Evolutionary conservation across 1,140 invertebrate species (phyloP).

Genomic region (Eriocheir sinensis): DNA sequence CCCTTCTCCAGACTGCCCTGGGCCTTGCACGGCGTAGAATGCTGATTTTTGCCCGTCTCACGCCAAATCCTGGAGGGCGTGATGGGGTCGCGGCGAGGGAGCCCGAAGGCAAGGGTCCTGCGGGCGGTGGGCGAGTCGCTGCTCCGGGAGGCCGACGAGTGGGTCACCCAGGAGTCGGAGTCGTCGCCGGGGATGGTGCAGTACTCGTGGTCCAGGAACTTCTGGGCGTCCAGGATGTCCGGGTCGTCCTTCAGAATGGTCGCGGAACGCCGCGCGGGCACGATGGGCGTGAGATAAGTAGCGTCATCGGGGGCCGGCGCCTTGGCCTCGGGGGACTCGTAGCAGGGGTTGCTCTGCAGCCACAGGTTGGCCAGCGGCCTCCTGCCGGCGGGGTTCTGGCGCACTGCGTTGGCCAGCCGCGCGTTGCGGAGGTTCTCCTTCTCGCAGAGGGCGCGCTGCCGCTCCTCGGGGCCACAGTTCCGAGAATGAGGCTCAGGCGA

Average conservation of each 20-base stretch:
- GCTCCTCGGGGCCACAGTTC: slow-evolving; percentile 33
- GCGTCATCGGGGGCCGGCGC: background rate
- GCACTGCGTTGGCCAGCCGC: slow-evolving; percentile 65
- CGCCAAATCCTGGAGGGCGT: slow-evolving; percentile 75
- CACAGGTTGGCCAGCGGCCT: slow-evolving; percentile 54
- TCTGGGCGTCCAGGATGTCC: slow-evolving; percentile 71
- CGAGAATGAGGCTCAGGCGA: slow-evolving; percentile 56
- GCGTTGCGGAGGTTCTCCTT: slow-evolving; percentile 77
- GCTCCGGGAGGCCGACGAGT: slow-evolving; percentile 68
- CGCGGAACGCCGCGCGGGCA: slow-evolving; percentile 45
- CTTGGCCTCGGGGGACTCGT: slow-evolving; percentile 70
- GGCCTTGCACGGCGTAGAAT: slow-evolving; percentile 70
- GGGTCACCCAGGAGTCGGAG: slow-evolving; percentile 79
- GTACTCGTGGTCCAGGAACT: slow-evolving; percentile 79
- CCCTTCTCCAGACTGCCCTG: slow-evolving; percentile 74
- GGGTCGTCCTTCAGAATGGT: slow-evolving; percentile 46
- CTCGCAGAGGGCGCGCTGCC: slow-evolving; percentile 68
- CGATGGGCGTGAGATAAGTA: slow-evolving; percentile 69
- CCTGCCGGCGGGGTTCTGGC: slow-evolving; percentile 57
- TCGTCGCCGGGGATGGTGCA: slow-evolving; percentile 78
- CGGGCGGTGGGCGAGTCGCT: slow-evolving; percentile 72
- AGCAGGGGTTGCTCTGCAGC: slow-evolving; percentile 77
- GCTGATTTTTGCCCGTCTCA: slow-evolving; percentile 63
- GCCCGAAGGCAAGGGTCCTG: slow-evolving; percentile 70
- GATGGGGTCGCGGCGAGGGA: background rate